Evolutionary conservation across 1,140 invertebrate genomes (phyloP).

Genomic region (Drosophila murphyi): DNA sequence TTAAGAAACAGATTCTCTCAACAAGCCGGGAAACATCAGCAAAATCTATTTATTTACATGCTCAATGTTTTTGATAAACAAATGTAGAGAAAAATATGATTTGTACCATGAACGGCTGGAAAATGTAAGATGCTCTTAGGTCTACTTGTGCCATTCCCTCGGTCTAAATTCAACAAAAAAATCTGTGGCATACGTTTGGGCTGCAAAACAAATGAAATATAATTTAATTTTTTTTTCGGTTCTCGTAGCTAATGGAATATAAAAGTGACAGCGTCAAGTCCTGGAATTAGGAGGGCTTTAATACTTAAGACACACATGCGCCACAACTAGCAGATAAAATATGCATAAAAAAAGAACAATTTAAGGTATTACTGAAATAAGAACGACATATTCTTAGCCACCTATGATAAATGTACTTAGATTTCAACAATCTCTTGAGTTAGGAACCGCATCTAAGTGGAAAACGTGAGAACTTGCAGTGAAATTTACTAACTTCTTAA

Average conservation of each 20-base stretch:
- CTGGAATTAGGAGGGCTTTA: not conserved
- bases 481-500: slow-evolving; percentile 79
- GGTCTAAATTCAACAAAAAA: not conserved
- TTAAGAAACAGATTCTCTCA: not conserved
- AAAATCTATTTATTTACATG: not conserved
- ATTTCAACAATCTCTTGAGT: slow-evolving; percentile 24
- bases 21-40: not conserved
- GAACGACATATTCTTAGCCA: slow-evolving; percentile 38
- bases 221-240: slow-evolving; percentile 4
- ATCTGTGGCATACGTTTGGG: slow-evolving; percentile 33
- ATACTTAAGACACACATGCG: not conserved
- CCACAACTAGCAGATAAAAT: not conserved
- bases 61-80: not conserved
- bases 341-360: slow-evolving; percentile 4
- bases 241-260: not conserved
- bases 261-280: not conserved
- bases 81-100: not conserved
- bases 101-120: not conserved
- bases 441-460: not conserved
- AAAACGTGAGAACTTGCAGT: slow-evolving; percentile 52
- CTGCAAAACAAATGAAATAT: slow-evolving; percentile 5
- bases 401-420: slow-evolving; percentile 31
- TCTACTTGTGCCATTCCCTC: slow-evolving; percentile 13
- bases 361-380: slow-evolving; percentile 1
- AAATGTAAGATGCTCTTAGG: not conserved